A percentile compares a stretch with the other conserved stretches of the same genome.
Evolutionary conservation across 2,888 invertebrate species (phyloP).

Genomic region (Ectropis crepuscularia): DNA sequence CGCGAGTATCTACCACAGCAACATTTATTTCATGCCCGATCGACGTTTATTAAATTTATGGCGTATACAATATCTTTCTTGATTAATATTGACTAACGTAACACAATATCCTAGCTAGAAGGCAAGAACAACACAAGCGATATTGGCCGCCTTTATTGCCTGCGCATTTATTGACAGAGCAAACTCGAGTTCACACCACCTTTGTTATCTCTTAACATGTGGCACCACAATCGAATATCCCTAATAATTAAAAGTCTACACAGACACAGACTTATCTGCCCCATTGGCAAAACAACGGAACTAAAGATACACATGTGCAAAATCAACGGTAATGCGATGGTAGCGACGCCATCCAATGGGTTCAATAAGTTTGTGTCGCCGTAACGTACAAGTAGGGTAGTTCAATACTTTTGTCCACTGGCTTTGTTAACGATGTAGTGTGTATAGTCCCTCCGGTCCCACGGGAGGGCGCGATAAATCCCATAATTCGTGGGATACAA

Average conservation of each 20-base stretch:
- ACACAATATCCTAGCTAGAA: slow-evolving; percentile 53
- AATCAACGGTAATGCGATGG: no score
- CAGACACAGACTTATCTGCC: no score
- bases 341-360: no score
- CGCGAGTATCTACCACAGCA: no score
- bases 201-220: slow-evolving; percentile 37
- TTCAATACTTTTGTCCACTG: no score
- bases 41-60: background rate
- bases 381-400: no score
- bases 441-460: slow-evolving; percentile 67
- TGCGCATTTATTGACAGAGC: slow-evolving; percentile 71
- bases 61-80: slow-evolving; percentile 10
- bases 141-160: slow-evolving; percentile 70
- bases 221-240: background rate
- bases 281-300: no score
- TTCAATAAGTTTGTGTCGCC: no score
- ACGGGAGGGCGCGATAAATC: slow-evolving; percentile 85
- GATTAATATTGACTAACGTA: slow-evolving; percentile 46
- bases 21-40: background rate
- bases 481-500: slow-evolving; percentile 80
- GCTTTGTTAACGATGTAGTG: no score
- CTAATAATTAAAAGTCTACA: no score
- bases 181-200: slow-evolving; percentile 58
- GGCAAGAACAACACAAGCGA: slow-evolving; percentile 50
- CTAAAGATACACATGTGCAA: no score